Base-by-base conservation (phyloP, 2,797 vertebrate genomes). In the Poecile montanus region DNA sequence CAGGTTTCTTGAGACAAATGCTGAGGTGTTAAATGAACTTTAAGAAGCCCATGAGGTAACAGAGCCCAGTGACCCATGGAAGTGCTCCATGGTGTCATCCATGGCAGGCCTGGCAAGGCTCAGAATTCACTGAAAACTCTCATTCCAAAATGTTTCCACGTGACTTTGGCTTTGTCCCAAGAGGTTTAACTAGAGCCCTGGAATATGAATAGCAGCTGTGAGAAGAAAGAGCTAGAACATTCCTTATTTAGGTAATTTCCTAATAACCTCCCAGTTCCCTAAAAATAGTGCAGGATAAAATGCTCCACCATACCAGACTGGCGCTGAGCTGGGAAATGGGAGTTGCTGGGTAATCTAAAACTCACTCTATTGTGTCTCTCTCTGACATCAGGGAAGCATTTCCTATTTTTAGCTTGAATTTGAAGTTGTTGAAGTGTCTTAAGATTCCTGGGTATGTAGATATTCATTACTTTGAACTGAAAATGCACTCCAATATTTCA, bases 231-330 rank as follows among this genome's bases (percentile, higher is more conserved):
- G 85, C 92, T 89, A 85, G 94, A 97, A 96, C 75, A 91, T 92
- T 93, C 88, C 93, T 91, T 94, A 80, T 94, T 96, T 97, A 93
- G 67, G 78, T 93, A 91, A 95, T 89, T 95, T 96, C 93, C 92
- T 92, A 85, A 76, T 88, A 95, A 90, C 90, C 62, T 94, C 85
- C 80, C 60, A 73, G 54, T 66, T 94, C 29, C 70, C 88, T 97
- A 95, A 97, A 95, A 96, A 96, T 94, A 97, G 94, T 70, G 66
- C 85, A 81, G 17, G 63, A 90, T 92, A 82, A 96, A 94, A 90
- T 57, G 40, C 70, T 93, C 76, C 40, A 53, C 81, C 2, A 2
- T n/a, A 71, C 34, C 89, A 81, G 48, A 36, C 53, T 89, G 94
- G 73, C 2, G 0, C 62, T 73, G 89, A 84, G 73, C 67, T 90